A percentile compares a stretch with the other conserved stretches of the same genome.
phyloP scores from a whole-genome alignment of 1,140 invertebrate species.

The Heliconius eleuchia region DNA sequence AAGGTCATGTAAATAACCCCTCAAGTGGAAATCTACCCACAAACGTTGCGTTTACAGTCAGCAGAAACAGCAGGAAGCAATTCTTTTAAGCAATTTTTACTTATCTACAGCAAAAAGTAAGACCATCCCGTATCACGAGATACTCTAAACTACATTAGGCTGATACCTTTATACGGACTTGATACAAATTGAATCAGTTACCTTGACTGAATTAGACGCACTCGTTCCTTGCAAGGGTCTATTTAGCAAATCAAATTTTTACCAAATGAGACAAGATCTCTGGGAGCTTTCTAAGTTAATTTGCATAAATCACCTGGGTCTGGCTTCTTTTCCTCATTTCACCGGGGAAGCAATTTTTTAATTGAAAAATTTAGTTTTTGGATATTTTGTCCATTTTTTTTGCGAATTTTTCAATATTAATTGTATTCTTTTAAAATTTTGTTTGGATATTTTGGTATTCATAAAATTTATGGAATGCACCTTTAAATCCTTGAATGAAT shows the following conservation, averaged over 20 bases:
- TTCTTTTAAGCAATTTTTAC: too few relatives aligned
- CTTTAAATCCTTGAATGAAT: too few relatives aligned
- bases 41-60: too few relatives aligned
- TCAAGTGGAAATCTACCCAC: too few relatives aligned
- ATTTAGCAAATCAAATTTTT: constrained; percentile 40
- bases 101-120: not conserved
- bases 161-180: constrained; percentile 10
- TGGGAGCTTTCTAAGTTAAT: constrained; percentile 14
- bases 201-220: constrained; percentile 23
- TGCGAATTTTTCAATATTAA: not conserved
- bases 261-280: constrained; percentile 28
- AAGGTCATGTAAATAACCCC: too few relatives aligned
- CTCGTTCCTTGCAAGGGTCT: constrained; percentile 31
- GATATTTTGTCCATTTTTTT: not conserved
- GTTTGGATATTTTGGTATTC: not conserved
- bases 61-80: too few relatives aligned
- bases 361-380: not conserved
- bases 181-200: constrained; percentile 38
- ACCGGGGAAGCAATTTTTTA: not conserved
- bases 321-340: not conserved
- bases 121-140: not conserved
- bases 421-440: not conserved
- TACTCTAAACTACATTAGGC: constrained; percentile 1
- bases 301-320: constrained; percentile 11
- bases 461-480: too few relatives aligned